A percentile compares a stretch with the other conserved stretches of the same genome.
phyloP scores from a whole-genome alignment of 2,888 invertebrate species.

The Melieria picta region DNA sequence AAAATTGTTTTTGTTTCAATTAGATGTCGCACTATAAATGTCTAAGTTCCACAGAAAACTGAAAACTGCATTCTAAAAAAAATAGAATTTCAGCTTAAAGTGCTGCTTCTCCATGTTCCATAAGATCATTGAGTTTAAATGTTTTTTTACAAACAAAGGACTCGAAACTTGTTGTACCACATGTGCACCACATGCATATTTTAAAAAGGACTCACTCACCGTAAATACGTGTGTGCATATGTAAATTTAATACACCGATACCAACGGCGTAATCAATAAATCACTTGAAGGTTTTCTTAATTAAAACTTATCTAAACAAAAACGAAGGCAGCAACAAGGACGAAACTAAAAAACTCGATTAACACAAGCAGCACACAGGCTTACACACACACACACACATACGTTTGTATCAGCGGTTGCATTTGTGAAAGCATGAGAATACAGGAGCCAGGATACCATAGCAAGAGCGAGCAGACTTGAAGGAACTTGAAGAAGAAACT shows the following conservation, averaged over 20 bases:
- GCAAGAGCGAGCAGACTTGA: constrained; percentile 19
- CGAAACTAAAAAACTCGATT: constrained; percentile 51
- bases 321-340: constrained; percentile 29
- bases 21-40: too few species aligned
- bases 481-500: constrained; percentile 38
- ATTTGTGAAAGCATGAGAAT: background rate
- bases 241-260: constrained; percentile 14
- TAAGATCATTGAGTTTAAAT: too few species aligned
- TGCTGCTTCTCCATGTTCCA: too few species aligned
- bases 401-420: background rate
- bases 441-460: constrained; percentile 18
- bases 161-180: too few species aligned
- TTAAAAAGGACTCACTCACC: too few species aligned
- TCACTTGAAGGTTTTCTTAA: constrained; percentile 65
- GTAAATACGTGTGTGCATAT: background rate
- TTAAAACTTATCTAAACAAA: constrained; percentile 59
- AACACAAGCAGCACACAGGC: constrained; percentile 44
- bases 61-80: too few species aligned
- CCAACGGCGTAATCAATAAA: constrained; percentile 57
- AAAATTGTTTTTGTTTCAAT: too few species aligned
- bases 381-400: constrained; percentile 36
- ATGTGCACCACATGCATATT: too few species aligned
- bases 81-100: too few species aligned
- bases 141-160: too few species aligned
- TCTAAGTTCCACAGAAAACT: too few species aligned